Percentiles rank a stretch among this genome's conserved stretches.
Conservation (phyloP, 2,113 vertebrate genomes). For the Myiagra hebetior region DNA sequence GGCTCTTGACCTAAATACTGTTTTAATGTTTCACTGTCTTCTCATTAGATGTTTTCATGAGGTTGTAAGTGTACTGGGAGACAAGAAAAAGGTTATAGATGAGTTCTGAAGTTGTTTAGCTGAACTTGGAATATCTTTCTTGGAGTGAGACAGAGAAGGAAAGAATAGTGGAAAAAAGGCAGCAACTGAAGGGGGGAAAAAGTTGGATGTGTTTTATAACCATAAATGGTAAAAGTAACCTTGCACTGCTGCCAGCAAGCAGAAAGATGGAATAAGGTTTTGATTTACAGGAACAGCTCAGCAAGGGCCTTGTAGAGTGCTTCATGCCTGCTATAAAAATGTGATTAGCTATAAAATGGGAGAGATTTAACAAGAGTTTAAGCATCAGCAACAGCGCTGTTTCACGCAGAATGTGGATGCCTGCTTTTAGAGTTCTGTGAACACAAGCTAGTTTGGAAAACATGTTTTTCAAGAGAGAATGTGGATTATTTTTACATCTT, state of each 20-base stretch:
- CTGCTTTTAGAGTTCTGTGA: conserved; percentile 44
- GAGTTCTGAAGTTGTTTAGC: conserved; percentile 32
- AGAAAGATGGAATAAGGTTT: conserved; percentile 74
- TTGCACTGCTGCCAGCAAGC: conserved; percentile 63
- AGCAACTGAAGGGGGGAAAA: conserved; percentile 47
- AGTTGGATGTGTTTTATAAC: conserved; percentile 74
- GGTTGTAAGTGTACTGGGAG: neutral
- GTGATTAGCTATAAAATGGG: conserved; percentile 77
- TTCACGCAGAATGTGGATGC: conserved; percentile 53
- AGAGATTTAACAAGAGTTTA: conserved; percentile 74
- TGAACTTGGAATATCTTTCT: conserved; percentile 68
- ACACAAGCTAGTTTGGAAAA: conserved; percentile 29
- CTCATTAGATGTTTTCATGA: neutral
- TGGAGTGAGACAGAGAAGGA: conserved; percentile 29
- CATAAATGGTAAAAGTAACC: conserved; percentile 83
- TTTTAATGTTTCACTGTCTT: neutral
- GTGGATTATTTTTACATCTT: neutral
- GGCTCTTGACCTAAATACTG: neutral
- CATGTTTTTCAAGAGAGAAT: neutral
- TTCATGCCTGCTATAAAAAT: conserved; percentile 77
- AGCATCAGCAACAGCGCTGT: conserved; percentile 42
- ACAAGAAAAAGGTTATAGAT: neutral
- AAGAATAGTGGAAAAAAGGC: conserved; percentile 55
- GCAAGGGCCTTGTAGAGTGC: conserved; percentile 71
- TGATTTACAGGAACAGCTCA: conserved; percentile 79